Evolutionary conservation across 2,888 invertebrate species (phyloP).

Genomic region (Sinotaia quadrata): DNA sequence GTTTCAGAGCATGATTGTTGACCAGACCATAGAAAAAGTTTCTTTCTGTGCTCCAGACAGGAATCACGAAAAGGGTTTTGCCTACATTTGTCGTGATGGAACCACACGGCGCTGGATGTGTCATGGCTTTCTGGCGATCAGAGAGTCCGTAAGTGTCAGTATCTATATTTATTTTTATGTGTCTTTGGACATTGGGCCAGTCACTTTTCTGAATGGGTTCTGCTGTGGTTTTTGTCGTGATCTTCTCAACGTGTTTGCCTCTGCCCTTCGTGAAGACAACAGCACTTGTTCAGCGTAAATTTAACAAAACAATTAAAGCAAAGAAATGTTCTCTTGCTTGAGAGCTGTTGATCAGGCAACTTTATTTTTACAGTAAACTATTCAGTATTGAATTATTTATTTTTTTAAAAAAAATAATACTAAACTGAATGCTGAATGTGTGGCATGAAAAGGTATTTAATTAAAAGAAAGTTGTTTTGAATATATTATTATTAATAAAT

Average conservation of each 20-base stretch:
- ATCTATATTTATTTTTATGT: constrained; percentile 23
- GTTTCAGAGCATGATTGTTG: constrained; percentile 90
- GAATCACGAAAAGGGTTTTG: constrained; percentile 97
- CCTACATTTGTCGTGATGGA: constrained; percentile 98
- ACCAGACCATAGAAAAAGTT: constrained; percentile 99
- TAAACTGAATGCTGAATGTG: too few relatives aligned
- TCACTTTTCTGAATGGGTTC: neutral
- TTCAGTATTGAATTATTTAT: too few relatives aligned
- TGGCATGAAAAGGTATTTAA: too few relatives aligned
- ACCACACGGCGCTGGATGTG: constrained; percentile 99
- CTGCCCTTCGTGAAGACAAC: neutral
- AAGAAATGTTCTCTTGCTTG: too few relatives aligned
- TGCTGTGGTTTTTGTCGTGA: neutral
- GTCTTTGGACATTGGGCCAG: neutral
- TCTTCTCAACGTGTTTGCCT: neutral
- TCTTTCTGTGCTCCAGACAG: constrained; percentile 99
- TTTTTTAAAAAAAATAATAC: too few relatives aligned
- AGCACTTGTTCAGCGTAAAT: too few relatives aligned
- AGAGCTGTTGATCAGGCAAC: too few relatives aligned
- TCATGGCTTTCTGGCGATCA: constrained; percentile 96
- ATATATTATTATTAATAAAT: too few relatives aligned
- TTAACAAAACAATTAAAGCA: too few relatives aligned
- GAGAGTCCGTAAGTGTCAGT: constrained; percentile 83
- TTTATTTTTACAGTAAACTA: too few relatives aligned
- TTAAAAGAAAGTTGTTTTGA: too few relatives aligned